Evolutionary conservation across 2,113 vertebrate genomes (phyloP).

Genomic region (Melospiza georgiana): DNA sequence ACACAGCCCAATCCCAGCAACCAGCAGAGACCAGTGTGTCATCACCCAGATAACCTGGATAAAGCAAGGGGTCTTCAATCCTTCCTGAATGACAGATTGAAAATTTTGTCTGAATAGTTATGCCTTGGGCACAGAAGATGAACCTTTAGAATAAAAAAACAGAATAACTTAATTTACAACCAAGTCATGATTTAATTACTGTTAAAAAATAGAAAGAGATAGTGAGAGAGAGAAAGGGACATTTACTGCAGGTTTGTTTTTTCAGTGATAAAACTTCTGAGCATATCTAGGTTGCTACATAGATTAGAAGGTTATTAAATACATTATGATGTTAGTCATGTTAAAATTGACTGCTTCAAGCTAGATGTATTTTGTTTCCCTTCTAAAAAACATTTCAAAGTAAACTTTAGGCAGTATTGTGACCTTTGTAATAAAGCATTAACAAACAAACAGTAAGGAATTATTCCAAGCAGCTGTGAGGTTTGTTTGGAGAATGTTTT

Average conservation of each 20-base stretch:
- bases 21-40: neutral
- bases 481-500: neutral
- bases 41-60: neutral
- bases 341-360: neutral
- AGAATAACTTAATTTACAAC: neutral
- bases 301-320: neutral
- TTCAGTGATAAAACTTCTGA: neutral
- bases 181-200: neutral
- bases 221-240: neutral
- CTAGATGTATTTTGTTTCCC: neutral
- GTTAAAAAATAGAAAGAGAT: neutral
- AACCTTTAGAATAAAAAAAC: neutral
- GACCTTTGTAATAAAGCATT: neutral
- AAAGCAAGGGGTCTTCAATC: neutral
- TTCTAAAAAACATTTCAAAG: neutral
- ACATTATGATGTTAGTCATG: neutral
- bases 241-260: neutral
- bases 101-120: neutral
- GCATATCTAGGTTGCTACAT: neutral
- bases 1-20: neutral
- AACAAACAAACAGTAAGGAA: neutral
- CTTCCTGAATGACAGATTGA: neutral
- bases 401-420: neutral
- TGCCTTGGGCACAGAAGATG: neutral
- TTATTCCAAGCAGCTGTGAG: neutral